Evolutionary conservation across 2,797 vertebrate species (phyloP).

Genomic region (Semaprochilodus insignis): DNA sequence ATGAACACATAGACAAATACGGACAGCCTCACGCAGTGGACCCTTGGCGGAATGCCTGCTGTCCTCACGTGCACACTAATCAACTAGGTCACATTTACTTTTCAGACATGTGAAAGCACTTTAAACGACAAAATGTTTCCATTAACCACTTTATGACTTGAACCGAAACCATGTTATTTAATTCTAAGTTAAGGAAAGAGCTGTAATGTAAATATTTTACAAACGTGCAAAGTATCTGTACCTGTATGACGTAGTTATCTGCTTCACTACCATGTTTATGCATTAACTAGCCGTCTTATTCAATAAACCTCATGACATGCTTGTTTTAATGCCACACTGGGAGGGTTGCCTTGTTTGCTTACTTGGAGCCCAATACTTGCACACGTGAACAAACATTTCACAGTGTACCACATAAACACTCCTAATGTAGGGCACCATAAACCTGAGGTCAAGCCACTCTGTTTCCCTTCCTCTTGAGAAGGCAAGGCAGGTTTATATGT

Average conservation of each 20-base stretch:
- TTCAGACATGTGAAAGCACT: conserved; percentile 74
- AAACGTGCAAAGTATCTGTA: neutral
- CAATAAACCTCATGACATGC: conserved; percentile 30
- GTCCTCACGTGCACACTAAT: conserved; percentile 10
- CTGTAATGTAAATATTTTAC: conserved; percentile 64
- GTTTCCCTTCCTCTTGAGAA: neutral
- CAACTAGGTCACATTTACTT: conserved; percentile 57
- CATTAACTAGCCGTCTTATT: conserved; percentile 17
- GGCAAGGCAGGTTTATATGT: too few species aligned
- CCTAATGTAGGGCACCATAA: neutral
- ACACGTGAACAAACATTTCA: neutral
- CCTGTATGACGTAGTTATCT: conserved; percentile 18
- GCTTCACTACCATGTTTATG: conserved; percentile 8
- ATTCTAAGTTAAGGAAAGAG: conserved; percentile 61
- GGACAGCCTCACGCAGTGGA: neutral
- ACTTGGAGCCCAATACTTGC: neutral
- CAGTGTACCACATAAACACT: neutral
- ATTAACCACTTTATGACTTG: conserved; percentile 62
- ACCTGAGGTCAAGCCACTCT: neutral
- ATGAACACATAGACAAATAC: conserved; percentile 8
- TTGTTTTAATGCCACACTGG: neutral
- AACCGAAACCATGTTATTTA: conserved; percentile 71
- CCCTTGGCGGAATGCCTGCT: conserved; percentile 23
- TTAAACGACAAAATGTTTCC: conserved; percentile 65
- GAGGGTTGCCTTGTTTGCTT: neutral